Conservation (phyloP, 2,888 invertebrate species). For the Ectemnius continuus region DNA sequence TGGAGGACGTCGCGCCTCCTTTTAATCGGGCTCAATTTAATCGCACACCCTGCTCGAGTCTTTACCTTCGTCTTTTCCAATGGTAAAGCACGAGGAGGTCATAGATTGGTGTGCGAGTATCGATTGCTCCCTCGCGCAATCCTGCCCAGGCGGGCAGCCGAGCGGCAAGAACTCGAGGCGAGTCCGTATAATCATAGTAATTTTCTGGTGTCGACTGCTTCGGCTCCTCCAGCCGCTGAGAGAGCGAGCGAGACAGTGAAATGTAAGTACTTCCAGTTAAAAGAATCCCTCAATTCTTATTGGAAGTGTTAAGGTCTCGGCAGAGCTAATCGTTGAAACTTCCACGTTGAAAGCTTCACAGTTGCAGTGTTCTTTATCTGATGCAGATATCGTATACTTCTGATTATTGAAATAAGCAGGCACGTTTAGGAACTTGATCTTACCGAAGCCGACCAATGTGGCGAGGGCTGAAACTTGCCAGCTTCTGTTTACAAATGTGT, state of each 20-base stretch:
- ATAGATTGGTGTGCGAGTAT: conserved; percentile 17
- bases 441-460: conserved; percentile 7
- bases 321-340: too few relatives aligned
- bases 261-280: conserved; percentile 10
- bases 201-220: conserved; percentile 56
- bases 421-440: background rate
- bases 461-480: conserved; percentile 41
- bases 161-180: conserved; percentile 37
- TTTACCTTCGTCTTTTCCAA: background rate
- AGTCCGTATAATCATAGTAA: conserved; percentile 52
- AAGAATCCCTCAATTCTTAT: conserved; percentile 50
- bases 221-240: conserved; percentile 35
- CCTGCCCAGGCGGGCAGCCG: conserved; percentile 20
- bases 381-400: too few relatives aligned
- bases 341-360: too few relatives aligned
- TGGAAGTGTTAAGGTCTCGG: too few relatives aligned
- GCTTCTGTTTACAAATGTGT: conserved; percentile 47
- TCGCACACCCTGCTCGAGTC: background rate
- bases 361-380: too few relatives aligned
- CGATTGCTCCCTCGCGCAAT: conserved; percentile 39
- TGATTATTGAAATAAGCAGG: background rate
- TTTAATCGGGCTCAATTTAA: conserved; percentile 28
- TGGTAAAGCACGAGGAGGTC: conserved; percentile 9
- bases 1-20: conserved; percentile 5
- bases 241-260: background rate